A percentile compares a stretch with the other conserved stretches of the same genome.
Conservation (phyloP, 2,797 vertebrate species). For the Diplodus sargus region DNA sequence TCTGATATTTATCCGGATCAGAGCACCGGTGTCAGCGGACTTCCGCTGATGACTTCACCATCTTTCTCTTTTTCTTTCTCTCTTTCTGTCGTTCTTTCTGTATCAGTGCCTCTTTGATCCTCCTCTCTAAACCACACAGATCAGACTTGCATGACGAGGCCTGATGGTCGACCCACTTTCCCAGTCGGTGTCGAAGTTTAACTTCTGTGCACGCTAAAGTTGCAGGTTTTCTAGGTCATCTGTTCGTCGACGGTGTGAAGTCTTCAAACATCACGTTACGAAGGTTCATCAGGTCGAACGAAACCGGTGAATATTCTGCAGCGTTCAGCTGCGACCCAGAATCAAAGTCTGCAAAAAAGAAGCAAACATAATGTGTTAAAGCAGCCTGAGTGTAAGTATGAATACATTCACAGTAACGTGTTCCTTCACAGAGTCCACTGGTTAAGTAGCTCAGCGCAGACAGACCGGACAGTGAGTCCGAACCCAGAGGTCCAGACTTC, state of each 20-base stretch:
- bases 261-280: background rate
- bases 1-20: slow-evolving; percentile 48
- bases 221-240: slow-evolving; percentile 62
- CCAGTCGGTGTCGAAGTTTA: background rate
- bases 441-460: too few relatives aligned
- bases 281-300: background rate
- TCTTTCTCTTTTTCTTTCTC: background rate
- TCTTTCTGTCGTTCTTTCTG: background rate
- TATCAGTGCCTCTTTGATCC: slow-evolving; percentile 32
- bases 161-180: slow-evolving; percentile 57
- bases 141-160: slow-evolving; percentile 5
- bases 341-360: too few relatives aligned
- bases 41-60: slow-evolving; percentile 57
- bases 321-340: too few relatives aligned
- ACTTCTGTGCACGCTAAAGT: slow-evolving; percentile 8
- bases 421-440: too few relatives aligned
- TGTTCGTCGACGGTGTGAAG: background rate
- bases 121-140: slow-evolving; percentile 46
- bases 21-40: background rate
- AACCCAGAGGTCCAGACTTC: too few relatives aligned
- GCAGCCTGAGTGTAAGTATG: too few relatives aligned
- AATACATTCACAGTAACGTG: too few relatives aligned
- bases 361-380: too few relatives aligned
- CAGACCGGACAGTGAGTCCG: too few relatives aligned
- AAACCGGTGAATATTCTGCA: background rate